A percentile compares a stretch with the other conserved stretches of the same genome.
These are phyloP conservation scores for Ameiurus melas DNA, from an alignment of 2,113 vertebrate genomes.

Conservation along the genomic window DNA sequence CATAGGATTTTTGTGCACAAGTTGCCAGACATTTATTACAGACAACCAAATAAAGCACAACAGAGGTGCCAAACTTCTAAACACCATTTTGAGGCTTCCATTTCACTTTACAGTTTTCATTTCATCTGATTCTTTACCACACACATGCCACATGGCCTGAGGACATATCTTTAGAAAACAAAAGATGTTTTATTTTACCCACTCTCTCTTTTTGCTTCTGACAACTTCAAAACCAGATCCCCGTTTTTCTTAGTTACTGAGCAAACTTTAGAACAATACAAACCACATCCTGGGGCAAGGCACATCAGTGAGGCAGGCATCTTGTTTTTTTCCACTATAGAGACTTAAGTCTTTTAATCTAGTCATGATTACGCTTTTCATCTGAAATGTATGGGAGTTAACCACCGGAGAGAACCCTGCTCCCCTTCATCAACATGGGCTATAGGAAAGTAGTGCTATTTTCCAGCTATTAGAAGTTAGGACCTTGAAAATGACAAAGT, in stretches of 20 bases:
- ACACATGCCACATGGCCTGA: constrained; percentile 17
- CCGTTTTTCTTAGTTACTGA: constrained; percentile 12
- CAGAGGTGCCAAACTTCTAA: constrained; percentile 16
- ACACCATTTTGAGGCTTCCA: neutral
- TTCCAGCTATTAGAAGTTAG: constrained; percentile 45
- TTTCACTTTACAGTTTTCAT: constrained; percentile 5
- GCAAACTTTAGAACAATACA: constrained; percentile 29
- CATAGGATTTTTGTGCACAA: neutral
- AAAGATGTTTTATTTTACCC: constrained; percentile 23
- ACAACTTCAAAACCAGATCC: constrained; percentile 13
- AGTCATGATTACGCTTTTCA: constrained; percentile 44
- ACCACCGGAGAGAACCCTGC: constrained; percentile 27
- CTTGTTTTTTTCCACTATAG: constrained; percentile 15
- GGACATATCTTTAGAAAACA: constrained; percentile 4
- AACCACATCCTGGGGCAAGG: constrained; percentile 26
- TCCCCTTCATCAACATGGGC: constrained; percentile 26
- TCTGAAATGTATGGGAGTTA: constrained; percentile 31
- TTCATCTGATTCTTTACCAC: constrained; percentile 31
- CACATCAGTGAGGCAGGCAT: constrained; percentile 1
- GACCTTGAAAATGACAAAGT: constrained; percentile 49
- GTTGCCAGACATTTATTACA: constrained; percentile 31
- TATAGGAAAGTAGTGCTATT: constrained; percentile 33
- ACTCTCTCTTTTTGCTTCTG: constrained; percentile 17
- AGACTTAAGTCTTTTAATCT: constrained; percentile 34
- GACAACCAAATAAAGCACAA: constrained; percentile 32